Evolutionary conservation across 53 echinoderm and acorn worm species (phyloP).

Genomic region (Echinarachnius parma): DNA sequence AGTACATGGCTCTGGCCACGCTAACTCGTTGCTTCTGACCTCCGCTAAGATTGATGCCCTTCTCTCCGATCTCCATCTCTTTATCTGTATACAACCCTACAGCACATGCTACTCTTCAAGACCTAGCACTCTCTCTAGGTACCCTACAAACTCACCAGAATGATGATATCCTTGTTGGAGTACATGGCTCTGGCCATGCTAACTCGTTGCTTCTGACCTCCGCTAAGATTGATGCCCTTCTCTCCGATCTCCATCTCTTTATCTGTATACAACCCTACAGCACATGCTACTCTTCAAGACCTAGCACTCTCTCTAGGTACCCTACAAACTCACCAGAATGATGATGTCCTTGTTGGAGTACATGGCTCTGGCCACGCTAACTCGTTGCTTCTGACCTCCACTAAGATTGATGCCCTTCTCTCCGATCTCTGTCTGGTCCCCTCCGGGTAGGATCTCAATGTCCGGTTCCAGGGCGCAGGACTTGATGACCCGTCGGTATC

Average conservation of each 20-base stretch:
- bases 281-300: not conserved
- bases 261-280: not conserved
- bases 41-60: constrained; percentile 80
- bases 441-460: constrained; percentile 73
- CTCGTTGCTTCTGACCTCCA: constrained; percentile 82
- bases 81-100: too few relatives aligned
- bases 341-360: constrained; percentile 70
- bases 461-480: constrained; percentile 73
- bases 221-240: constrained; percentile 70
- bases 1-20: constrained; percentile 74
- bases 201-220: constrained; percentile 68
- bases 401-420: constrained; percentile 86
- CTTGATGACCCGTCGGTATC: constrained; percentile 30
- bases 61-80: constrained; percentile 87
- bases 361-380: constrained; percentile 75
- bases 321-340: constrained; percentile 55
- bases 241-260: too few relatives aligned
- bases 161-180: constrained; percentile 59
- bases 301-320: too few relatives aligned
- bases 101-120: too few relatives aligned
- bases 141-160: constrained; percentile 51
- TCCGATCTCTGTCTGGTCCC: constrained; percentile 82
- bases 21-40: constrained; percentile 87
- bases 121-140: too few relatives aligned
- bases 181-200: constrained; percentile 65